Base-by-base conservation (phyloP, 2,797 vertebrate genomes). In the Scolopax rusticola region DNA sequence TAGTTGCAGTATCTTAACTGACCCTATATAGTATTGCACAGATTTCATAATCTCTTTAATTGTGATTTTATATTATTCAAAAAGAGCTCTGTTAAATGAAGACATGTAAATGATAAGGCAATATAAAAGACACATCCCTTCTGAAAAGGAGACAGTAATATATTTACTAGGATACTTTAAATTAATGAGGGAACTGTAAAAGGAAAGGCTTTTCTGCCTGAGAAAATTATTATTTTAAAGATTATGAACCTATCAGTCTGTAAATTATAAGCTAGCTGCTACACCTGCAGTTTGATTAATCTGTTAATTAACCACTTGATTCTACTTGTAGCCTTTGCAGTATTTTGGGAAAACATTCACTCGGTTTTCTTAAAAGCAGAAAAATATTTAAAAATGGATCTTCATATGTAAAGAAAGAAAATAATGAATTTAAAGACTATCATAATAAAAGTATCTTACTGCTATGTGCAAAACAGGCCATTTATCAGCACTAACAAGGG, bases 171-270 rank as follows among this genome's bases (percentile, higher is more conserved):
- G 47, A 93, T 75, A 33, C 23, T 85, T 96, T 69, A 88, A 86
- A 89, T 95, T 88, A 89, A 88, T 64, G 32, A 92, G 48, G 54
- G 20, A 17, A 83, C 32, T 54, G 79, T 92, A 84, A 93, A 84
- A 97, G 33, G 33, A 95, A 92, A 95, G n/a, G 6, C 20, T 87
- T 90, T 79, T 80, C 86, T 87, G 63, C n/a, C 60, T 76, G 79
- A 95, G n/a, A 95, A 95, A 97, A 96, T 68, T 84, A 70, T 95
- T 75, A 93, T 94, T 93, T 92, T 94, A 97, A 96, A 87, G 61
- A 87, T 91, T 82, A 91, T 86, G 71, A 96, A 92, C 73, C 90
- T 88, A 77, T 90, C 95, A 91, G 47, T 80, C 84, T 73, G 12
- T 89, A 97, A 97, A 4, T 93, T 96, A 96, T 87, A 90, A 95